phyloP scores from a whole-genome alignment of 1,140 invertebrate species.

The Caligus rogercresseyi region DNA sequence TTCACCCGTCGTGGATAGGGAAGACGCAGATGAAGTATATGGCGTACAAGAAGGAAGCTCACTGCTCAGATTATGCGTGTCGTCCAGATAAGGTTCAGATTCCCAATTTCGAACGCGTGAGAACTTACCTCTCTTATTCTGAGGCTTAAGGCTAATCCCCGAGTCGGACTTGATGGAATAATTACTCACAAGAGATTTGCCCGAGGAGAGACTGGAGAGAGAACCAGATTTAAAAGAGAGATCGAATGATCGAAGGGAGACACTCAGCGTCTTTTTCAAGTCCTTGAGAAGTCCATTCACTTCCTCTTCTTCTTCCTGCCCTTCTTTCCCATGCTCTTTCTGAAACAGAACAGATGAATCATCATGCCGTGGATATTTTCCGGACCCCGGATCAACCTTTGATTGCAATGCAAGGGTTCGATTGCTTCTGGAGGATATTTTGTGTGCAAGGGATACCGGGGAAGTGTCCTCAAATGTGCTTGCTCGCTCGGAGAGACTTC shows the following conservation, averaged over 20 bases:
- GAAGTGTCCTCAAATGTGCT: slow-evolving; percentile 1
- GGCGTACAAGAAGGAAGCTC: neutral
- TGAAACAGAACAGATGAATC: neutral
- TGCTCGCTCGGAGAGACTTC: neutral
- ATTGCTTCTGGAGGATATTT: too few species aligned
- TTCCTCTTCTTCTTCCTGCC: neutral
- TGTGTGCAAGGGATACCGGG: too few species aligned
- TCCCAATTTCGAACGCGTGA: slow-evolving; percentile 1
- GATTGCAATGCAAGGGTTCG: too few species aligned
- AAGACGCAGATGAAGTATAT: neutral
- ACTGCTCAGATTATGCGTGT: neutral
- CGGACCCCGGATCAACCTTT: too few species aligned
- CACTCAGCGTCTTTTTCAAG: slow-evolving; percentile 5
- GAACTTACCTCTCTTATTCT: neutral
- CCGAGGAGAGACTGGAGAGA: slow-evolving; percentile 15
- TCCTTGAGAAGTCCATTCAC: neutral
- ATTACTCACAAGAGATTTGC: slow-evolving; percentile 12
- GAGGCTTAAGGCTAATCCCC: slow-evolving; percentile 2
- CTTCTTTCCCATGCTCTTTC: neutral
- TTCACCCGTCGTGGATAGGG: neutral
- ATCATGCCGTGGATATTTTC: too few species aligned
- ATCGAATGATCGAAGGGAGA: slow-evolving; percentile 6
- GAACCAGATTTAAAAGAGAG: slow-evolving; percentile 13
- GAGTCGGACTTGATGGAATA: slow-evolving; percentile 18
- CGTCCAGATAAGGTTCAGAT: neutral